Base-by-base conservation (phyloP, 2,888 invertebrate genomes). In the Drosophila austrosaltans region DNA sequence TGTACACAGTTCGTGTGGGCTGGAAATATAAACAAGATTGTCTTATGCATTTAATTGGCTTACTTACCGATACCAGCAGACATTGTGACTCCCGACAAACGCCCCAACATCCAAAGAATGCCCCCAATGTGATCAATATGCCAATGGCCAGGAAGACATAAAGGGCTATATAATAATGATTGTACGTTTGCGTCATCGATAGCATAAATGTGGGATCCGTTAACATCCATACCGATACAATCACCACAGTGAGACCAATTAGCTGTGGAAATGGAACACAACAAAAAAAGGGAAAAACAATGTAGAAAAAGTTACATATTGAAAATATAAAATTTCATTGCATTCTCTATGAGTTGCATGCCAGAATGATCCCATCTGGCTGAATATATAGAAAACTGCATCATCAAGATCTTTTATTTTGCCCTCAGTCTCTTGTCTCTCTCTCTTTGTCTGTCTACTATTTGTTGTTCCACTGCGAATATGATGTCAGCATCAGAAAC, bases 71-170 rank as follows among this genome's bases (percentile, higher is more conserved):
- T 72, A 95, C 94, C 53, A 98, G 94, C 93, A 96, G 94, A 91
- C 96, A 96, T 87, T 95, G 95, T 22, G 96, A 96, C 92, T 96
- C 96, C 81, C 94, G 94, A 73, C 95, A 94, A 6, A 97, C 96
- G 40, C 97, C 97, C 89, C 96, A 96, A 90, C 97, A 97, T 65
- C 97, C 97, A 56, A 97, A 93, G 91, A 96, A 95, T 16, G 96
- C 96, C 30, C 96, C 95, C 53, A 96, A 91, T 70, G 96, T 94
- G 91, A 97, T 95, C 61, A 96, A 92, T 44, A 94, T 92, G 5
- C 97, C 97, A 66, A 95, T 94, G 30, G 94, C 94, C 71, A 97
- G 93, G 72, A 97, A 93, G 63, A 97, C 94, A 88, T 96, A 96
- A 22, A 96, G 94, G 12, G 95, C 96, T 56, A 95, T 94, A 89